phyloP scores from a whole-genome alignment of 2,888 invertebrate genomes.

The Diploptera punctata region DNA sequence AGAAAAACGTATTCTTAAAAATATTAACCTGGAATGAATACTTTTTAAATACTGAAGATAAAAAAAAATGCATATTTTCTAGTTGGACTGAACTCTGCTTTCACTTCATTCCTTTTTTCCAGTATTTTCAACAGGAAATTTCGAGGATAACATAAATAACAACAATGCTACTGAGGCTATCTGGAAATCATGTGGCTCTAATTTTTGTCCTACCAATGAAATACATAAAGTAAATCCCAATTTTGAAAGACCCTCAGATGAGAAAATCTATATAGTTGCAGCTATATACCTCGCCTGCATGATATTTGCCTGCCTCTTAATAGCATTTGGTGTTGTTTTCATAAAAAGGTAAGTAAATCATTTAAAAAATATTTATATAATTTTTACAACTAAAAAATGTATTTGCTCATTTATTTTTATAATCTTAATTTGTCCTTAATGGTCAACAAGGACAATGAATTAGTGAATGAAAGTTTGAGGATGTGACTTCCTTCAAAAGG shows the following conservation, averaged over 20 bases:
- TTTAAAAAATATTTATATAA: too few relatives aligned
- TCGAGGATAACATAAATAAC: neutral
- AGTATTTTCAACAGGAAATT: neutral
- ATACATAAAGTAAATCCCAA: slow-evolving; percentile 54
- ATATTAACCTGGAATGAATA: too few relatives aligned
- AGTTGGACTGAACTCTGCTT: too few relatives aligned
- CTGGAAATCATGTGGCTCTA: slow-evolving; percentile 58
- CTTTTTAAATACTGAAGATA: too few relatives aligned
- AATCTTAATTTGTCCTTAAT: too few relatives aligned
- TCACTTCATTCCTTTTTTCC: neutral
- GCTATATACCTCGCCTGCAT: slow-evolving; percentile 68
- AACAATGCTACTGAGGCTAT: slow-evolving; percentile 39
- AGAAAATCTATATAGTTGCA: slow-evolving; percentile 63
- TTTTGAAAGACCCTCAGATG: slow-evolving; percentile 54
- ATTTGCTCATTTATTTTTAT: too few relatives aligned
- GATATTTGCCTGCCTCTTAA: slow-evolving; percentile 64
- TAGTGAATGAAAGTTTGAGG: too few relatives aligned
- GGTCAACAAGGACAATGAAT: too few relatives aligned
- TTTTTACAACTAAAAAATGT: too few relatives aligned
- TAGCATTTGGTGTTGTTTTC: slow-evolving; percentile 67
- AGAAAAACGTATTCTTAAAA: too few relatives aligned
- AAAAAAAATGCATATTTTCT: too few relatives aligned
- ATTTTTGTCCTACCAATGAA: slow-evolving; percentile 59
- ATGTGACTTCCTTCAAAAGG: too few relatives aligned
- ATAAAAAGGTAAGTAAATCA: slow-evolving; percentile 62